Conservation (phyloP, 1,140 invertebrate genomes). For the Sinella curviseta region DNA sequence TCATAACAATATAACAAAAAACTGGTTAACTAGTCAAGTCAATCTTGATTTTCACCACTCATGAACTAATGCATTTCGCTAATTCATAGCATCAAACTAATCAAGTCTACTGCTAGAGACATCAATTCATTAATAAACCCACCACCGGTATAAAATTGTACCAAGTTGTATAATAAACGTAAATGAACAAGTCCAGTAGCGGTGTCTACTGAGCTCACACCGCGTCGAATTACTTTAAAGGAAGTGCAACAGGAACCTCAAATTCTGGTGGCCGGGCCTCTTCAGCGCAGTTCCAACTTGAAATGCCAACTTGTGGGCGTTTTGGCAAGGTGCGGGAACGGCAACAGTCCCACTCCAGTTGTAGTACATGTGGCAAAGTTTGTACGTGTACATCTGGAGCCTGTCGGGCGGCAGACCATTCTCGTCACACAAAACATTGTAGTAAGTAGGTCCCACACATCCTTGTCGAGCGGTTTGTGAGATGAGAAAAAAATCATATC, state of each 20-base stretch:
- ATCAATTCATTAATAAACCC: too few relatives aligned
- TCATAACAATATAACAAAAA: too few relatives aligned
- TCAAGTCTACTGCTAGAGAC: too few relatives aligned
- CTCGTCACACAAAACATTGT: constrained; percentile 61
- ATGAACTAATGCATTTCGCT: too few relatives aligned
- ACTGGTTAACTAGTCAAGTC: too few relatives aligned
- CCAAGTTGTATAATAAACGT: too few relatives aligned
- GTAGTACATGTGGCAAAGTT: constrained; percentile 63
- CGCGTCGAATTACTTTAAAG: too few relatives aligned
- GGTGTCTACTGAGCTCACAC: too few relatives aligned
- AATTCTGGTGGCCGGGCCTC: constrained; percentile 35
- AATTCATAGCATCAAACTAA: too few relatives aligned
- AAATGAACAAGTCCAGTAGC: too few relatives aligned
- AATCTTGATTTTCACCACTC: too few relatives aligned
- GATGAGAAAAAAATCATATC: constrained; percentile 64
- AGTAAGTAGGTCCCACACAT: constrained; percentile 63
- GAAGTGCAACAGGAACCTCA: constrained; percentile 53
- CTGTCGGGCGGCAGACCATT: constrained; percentile 56
- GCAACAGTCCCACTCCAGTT: constrained; percentile 63
- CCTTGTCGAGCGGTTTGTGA: constrained; percentile 61
- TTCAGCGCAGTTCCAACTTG: constrained; percentile 59
- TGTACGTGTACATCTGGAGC: constrained; percentile 61
- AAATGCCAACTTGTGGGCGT: constrained; percentile 63
- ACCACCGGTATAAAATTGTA: too few relatives aligned
- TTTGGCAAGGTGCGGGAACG: constrained; percentile 64